A percentile compares a stretch with the other conserved stretches of the same genome.
These are phyloP conservation scores for Ridgeia piscesae DNA, from an alignment of 1,140 invertebrate genomes.

Conservation along the genomic window DNA sequence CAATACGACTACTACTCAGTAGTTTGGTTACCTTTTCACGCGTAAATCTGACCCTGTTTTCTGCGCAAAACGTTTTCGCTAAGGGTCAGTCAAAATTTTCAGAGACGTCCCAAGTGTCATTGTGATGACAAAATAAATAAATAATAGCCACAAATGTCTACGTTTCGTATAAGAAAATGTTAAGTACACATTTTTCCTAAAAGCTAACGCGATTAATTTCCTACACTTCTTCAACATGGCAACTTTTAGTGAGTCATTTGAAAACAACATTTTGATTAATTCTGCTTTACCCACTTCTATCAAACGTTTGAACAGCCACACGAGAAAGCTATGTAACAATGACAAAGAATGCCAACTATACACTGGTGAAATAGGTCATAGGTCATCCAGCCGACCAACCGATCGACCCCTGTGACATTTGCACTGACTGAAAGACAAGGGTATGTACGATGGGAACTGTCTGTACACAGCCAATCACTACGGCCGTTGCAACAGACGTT, in stretches of 20 bases:
- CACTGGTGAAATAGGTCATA: not conserved
- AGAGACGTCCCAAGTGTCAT: not conserved
- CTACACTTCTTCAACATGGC: not conserved
- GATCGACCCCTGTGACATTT: not conserved
- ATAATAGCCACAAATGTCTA: not conserved
- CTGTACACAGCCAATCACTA: not conserved
- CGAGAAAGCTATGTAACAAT: not conserved
- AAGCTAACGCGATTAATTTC: not conserved
- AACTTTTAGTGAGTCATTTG: not conserved
- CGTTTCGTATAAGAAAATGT: not conserved
- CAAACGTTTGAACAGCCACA: not conserved
- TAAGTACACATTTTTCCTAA: not conserved
- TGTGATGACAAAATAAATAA: not conserved
- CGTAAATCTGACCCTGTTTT: not conserved
- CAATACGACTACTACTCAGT: not conserved
- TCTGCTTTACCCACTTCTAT: not conserved
- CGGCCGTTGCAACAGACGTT: not conserved
- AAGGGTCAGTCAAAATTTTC: not conserved
- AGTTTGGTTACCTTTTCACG: not conserved
- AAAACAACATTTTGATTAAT: not conserved
- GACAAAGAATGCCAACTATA: not conserved
- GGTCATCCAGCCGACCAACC: not conserved
- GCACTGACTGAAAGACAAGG: conserved; percentile 3
- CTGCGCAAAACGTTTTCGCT: not conserved
- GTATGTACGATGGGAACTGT: not conserved